Evolutionary conservation across 1,140 invertebrate genomes (phyloP).

Genomic region (Papilio glaucus): DNA sequence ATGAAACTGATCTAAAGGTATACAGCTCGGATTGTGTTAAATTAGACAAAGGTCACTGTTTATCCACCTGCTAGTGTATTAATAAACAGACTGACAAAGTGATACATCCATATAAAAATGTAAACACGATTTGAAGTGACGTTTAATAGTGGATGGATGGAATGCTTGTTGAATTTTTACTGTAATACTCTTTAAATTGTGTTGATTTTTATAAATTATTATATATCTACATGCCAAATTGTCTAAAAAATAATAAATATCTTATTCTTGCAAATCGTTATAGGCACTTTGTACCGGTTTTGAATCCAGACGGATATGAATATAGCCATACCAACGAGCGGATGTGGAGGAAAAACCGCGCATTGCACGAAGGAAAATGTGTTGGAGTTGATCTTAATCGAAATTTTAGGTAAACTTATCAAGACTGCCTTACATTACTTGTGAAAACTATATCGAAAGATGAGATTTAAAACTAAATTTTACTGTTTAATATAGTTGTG

Average conservation of each 20-base stretch:
- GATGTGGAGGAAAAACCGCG: slow-evolving; percentile 93
- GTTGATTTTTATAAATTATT: no score
- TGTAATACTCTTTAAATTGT: no score
- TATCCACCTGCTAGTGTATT: no score
- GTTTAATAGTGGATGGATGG: no score
- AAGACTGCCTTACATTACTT: slow-evolving; percentile 5
- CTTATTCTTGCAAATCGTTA: not conserved
- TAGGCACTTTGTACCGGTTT: slow-evolving; percentile 88
- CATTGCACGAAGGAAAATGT: slow-evolving; percentile 83
- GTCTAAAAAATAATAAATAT: not conserved
- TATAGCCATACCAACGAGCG: slow-evolving; percentile 89
- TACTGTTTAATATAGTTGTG: slow-evolving; percentile 80
- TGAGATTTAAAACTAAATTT: not conserved
- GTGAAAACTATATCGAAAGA: slow-evolving; percentile 31
- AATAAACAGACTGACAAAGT: no score
- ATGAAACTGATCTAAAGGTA: not conserved
- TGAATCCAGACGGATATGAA: slow-evolving; percentile 94
- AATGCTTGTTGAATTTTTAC: no score
- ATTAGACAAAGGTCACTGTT: no score
- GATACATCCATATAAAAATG: no score
- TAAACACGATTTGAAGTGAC: no score
- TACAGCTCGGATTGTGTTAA: not conserved
- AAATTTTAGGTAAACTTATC: slow-evolving; percentile 86
- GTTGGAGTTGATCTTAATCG: slow-evolving; percentile 92
- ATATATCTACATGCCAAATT: no score